Base-by-base conservation (phyloP, 2,797 vertebrate genomes). In the Darevskia nairensis region DNA sequence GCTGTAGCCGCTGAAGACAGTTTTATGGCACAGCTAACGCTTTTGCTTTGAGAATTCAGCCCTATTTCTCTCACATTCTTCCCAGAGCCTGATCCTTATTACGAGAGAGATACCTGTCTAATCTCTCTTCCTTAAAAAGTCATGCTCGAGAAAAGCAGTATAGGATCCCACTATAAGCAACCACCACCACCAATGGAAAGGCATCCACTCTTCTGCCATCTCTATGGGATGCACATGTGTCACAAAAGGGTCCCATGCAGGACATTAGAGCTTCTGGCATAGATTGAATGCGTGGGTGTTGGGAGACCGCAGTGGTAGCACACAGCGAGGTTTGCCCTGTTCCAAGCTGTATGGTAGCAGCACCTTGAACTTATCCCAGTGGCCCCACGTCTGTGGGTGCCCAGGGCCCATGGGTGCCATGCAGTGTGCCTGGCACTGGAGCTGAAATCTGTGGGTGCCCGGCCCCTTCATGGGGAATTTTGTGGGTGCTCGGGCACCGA, bases 21-120 rank as follows among this genome's bases (percentile, higher is more conserved):
- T 90, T 92, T 89, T 64, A 77, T 75, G 64, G 2, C 25, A 88
- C 75, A 50, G 84, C 85, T 91, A 64, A 83, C 61, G 0, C 64
- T 89, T 92, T 93, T 87, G 41, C 46, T 76, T 93, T 91, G 81
- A 91, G 84, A 92, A 94, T 86, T 15, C 23, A 92, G 23, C 10
- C n/a, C 82, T 86, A 89, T 87, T 11, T 90, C 13, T 77, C 79
- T 92, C 29, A 71, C 39, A 87, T 21, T 21, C 29, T 90, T 75
- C 25, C 69, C 64, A 91, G 25, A 2, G 88, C 46, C 10, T 87
- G 91, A 46, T 8, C 50, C 15, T 55, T 93, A 71, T 91, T 94
- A 93, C 55, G 86, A 90, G 71, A 84, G 88, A 90, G 55, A 79
- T 79, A 39, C 4, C 55, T 0, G 1, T 89, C 66, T 86, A 76